These are phyloP conservation scores for Xenus cinereus DNA, from an alignment of 2,113 vertebrate species.

Conservation along the genomic window DNA sequence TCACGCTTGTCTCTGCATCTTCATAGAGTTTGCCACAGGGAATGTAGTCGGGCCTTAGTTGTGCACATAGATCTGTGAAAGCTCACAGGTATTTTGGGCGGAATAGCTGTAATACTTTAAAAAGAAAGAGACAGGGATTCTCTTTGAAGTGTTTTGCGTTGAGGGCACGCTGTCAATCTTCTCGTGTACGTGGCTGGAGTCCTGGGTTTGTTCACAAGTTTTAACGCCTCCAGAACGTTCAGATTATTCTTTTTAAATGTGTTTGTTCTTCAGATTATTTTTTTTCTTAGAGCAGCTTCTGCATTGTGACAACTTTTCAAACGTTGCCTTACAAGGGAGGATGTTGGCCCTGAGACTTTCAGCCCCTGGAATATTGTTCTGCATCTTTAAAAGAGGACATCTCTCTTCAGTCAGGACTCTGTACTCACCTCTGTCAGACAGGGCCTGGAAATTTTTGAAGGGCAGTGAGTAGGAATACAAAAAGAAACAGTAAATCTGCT, in stretches of 20 bases:
- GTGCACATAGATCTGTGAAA: background rate
- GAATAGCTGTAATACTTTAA: background rate
- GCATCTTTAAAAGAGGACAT: background rate
- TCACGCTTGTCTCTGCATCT: fast-evolving
- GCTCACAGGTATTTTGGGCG: background rate
- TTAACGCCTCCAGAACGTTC: background rate
- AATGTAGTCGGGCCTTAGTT: background rate
- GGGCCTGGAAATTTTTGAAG: background rate
- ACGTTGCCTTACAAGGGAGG: background rate
- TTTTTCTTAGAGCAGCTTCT: background rate
- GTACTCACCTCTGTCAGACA: background rate
- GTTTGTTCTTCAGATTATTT: background rate
- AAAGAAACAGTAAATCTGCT: background rate
- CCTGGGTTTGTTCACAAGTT: background rate
- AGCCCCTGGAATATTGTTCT: background rate
- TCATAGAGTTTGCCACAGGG: background rate
- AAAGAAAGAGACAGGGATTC: background rate
- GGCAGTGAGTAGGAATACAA: background rate
- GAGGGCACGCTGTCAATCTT: background rate
- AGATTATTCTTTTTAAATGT: background rate
- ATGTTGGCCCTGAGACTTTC: background rate
- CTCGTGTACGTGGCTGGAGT: fast-evolving
- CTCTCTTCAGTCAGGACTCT: background rate
- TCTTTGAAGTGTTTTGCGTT: background rate
- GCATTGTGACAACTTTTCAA: background rate